Percentiles rank a stretch among this genome's conserved stretches.
These are phyloP conservation scores for Manduca sexta DNA, from an alignment of 1,140 invertebrate species.

Conservation along the genomic window DNA sequence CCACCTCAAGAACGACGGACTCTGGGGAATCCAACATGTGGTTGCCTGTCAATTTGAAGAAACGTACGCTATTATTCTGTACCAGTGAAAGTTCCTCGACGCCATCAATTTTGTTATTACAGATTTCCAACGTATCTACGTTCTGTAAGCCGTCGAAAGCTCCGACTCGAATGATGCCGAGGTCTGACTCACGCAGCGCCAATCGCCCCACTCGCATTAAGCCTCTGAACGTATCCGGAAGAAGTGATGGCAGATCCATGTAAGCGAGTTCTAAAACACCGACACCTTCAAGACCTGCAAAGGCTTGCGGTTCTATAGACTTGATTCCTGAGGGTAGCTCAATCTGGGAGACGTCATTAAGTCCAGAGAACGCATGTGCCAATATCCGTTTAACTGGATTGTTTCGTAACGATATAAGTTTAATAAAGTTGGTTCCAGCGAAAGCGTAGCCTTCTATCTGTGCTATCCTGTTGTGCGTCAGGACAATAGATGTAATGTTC, in stretches of 20 bases:
- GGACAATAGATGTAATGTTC: constrained; percentile 82
- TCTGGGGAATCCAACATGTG: constrained; percentile 83
- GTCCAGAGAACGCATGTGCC: constrained; percentile 84
- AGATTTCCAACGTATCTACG: constrained; percentile 80
- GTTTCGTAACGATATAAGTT: constrained; percentile 81
- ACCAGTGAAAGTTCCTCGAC: constrained; percentile 82
- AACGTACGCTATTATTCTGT: constrained; percentile 78
- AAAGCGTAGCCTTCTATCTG: constrained; percentile 87
- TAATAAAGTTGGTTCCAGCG: constrained; percentile 86
- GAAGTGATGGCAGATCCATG: constrained; percentile 83
- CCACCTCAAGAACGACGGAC: constrained; percentile 79
- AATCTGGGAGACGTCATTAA: constrained; percentile 84
- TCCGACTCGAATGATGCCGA: constrained; percentile 80
- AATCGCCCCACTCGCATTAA: constrained; percentile 82
- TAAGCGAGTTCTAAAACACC: constrained; percentile 84
- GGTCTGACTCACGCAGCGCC: constrained; percentile 85
- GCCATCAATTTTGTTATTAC: constrained; percentile 88
- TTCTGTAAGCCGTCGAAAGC: constrained; percentile 82
- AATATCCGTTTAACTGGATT: constrained; percentile 84
- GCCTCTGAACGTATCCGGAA: constrained; percentile 83
- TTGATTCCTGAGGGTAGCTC: constrained; percentile 85
- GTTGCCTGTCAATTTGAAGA: constrained; percentile 84
- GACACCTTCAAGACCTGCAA: constrained; percentile 85
- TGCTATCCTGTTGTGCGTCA: constrained; percentile 85
- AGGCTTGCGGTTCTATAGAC: constrained; percentile 83